Conservation (phyloP, 2,888 invertebrate species). For the Caenorhabditis sp. region DNA sequence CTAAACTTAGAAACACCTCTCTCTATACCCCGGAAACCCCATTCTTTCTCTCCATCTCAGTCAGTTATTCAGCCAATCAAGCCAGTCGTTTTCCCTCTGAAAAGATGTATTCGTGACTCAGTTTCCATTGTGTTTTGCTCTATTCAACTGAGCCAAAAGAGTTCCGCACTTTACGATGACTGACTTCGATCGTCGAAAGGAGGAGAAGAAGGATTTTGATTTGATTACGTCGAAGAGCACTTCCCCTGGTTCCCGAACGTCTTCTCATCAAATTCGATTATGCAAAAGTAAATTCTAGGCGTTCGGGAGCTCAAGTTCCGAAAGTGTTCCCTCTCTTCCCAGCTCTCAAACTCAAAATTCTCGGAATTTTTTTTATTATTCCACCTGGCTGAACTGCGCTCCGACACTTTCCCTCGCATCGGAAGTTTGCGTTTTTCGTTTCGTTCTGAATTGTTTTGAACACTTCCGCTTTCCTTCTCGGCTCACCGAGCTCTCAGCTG, state of each 20-base stretch:
- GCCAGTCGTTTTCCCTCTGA: background rate
- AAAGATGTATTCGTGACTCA: background rate
- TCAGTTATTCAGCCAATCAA: background rate
- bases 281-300: too few relatives aligned
- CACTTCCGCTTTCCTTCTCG: background rate
- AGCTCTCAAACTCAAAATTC: too few relatives aligned
- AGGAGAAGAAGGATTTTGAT: background rate
- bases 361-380: too few relatives aligned
- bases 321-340: too few relatives aligned
- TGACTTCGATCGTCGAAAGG: too few relatives aligned
- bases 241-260: background rate
- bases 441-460: conserved; percentile 6
- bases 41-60: background rate
- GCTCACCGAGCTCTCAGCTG: too few relatives aligned
- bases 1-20: background rate
- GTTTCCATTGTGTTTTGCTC: background rate
- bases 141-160: background rate
- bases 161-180: background rate
- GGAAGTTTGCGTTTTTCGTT: background rate
- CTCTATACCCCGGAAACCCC: too few relatives aligned
- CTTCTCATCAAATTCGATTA: background rate
- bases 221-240: background rate
- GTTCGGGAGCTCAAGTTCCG: too few relatives aligned
- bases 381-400: conserved; percentile 1
- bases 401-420: background rate